Conservation (phyloP, 2,113 vertebrate genomes). For the Thryonomys swinderianus region DNA sequence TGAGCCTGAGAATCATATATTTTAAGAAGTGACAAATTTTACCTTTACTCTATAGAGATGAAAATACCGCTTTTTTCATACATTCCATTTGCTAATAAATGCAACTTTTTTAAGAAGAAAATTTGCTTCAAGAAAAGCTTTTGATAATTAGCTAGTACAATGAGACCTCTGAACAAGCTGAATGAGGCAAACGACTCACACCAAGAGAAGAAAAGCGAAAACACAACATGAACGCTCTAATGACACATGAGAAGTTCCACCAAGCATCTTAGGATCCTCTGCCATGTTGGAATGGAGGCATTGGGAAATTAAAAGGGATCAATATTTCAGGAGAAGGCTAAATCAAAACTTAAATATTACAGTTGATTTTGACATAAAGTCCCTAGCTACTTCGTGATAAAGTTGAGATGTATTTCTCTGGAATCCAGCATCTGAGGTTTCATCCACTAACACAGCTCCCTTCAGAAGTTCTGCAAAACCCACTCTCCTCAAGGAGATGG, state of each 20-base stretch:
- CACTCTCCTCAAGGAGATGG: neutral
- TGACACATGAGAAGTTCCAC: neutral
- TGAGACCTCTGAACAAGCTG: neutral
- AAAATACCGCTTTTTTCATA: neutral
- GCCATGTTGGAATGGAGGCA: neutral
- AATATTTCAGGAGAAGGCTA: neutral
- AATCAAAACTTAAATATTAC: constrained; percentile 42
- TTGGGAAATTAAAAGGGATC: neutral
- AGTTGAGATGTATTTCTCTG: constrained; percentile 5
- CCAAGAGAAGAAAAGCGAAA: neutral
- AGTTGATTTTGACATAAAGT: neutral
- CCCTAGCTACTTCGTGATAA: neutral
- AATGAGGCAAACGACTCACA: neutral
- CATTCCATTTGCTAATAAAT: neutral
- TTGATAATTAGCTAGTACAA: neutral
- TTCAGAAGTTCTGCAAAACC: neutral
- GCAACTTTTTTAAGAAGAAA: neutral
- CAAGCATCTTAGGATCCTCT: neutral
- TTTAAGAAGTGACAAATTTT: neutral
- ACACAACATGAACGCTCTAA: neutral
- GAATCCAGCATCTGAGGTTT: neutral
- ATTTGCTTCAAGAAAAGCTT: neutral
- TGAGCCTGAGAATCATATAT: neutral
- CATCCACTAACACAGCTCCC: neutral
- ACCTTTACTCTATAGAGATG: neutral